These are phyloP conservation scores for Astyanax mexicanus DNA, from an alignment of 2,797 vertebrate genomes.

Conservation along the genomic window DNA sequence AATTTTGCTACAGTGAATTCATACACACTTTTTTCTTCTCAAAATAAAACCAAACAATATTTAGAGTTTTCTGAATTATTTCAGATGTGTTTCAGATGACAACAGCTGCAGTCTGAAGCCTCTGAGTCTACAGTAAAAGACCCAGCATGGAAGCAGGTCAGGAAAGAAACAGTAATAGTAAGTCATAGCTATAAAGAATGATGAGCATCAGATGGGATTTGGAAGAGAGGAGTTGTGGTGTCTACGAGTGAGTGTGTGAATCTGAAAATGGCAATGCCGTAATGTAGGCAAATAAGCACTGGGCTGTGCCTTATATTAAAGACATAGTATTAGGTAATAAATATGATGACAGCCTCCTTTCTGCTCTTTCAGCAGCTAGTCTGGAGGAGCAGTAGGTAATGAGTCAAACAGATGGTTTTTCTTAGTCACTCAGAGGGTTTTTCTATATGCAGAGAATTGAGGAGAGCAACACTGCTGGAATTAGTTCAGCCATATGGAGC, in stretches of 20 bases:
- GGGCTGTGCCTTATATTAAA: conserved; percentile 5
- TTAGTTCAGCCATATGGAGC: conserved; percentile 2
- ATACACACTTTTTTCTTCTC: background rate
- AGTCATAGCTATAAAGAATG: conserved; percentile 16
- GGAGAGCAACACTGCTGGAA: background rate
- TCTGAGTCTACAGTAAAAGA: conserved; percentile 32
- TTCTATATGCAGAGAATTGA: background rate
- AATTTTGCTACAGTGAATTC: no score
- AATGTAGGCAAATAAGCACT: background rate
- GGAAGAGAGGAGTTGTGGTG: background rate
- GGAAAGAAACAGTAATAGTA: conserved; percentile 30
- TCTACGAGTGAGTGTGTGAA: conserved; percentile 22
- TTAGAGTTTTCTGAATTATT: conserved; percentile 1
- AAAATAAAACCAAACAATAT: conserved; percentile 4
- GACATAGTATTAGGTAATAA: conserved; percentile 31
- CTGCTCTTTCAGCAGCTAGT: background rate
- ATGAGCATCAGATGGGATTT: conserved; percentile 19
- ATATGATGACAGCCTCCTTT: conserved; percentile 10
- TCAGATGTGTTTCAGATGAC: conserved; percentile 15
- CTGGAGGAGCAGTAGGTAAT: conserved; percentile 9
- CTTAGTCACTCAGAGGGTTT: conserved; percentile 7
- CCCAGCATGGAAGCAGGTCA: conserved; percentile 6
- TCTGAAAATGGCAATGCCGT: background rate
- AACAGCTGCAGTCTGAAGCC: conserved; percentile 13
- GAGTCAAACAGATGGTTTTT: background rate